A percentile compares a stretch with the other conserved stretches of the same genome.
These are phyloP conservation scores for Hydropsyche betteni DNA, from an alignment of 2,888 invertebrate species.

Conservation along the genomic window DNA sequence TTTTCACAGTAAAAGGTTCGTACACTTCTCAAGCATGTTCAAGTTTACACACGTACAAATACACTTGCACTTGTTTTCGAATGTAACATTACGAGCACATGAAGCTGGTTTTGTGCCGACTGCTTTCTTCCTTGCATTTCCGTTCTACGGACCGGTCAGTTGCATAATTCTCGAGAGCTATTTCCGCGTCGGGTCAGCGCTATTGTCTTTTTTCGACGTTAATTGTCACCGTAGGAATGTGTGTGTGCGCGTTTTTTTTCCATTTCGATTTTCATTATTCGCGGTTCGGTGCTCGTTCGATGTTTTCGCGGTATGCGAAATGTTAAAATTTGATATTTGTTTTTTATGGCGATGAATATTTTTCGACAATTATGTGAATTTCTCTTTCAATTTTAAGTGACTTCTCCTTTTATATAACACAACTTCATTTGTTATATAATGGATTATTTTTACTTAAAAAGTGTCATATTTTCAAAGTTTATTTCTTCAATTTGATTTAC, in stretches of 20 bases:
- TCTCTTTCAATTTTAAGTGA: no score
- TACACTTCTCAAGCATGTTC: neutral
- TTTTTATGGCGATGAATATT: no score
- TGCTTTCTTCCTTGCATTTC: slow-evolving; percentile 23
- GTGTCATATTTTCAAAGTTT: no score
- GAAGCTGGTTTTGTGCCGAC: neutral
- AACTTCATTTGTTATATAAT: no score
- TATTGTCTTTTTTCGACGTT: neutral
- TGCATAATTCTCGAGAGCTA: neutral
- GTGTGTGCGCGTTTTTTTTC: neutral
- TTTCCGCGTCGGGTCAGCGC: slow-evolving; percentile 7
- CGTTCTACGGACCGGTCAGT: slow-evolving; percentile 14
- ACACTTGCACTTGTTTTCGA: slow-evolving; percentile 5
- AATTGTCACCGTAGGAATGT: neutral
- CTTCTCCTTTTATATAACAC: no score
- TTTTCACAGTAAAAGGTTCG: no score
- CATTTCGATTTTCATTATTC: neutral
- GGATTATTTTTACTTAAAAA: no score
- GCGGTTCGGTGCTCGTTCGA: no score
- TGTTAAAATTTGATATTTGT: no score
- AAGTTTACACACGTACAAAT: neutral
- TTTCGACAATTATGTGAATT: no score
- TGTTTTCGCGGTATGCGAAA: no score
- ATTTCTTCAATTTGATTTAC: no score
- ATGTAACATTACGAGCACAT: neutral